Conservation (phyloP, 2,797 vertebrate species). For the Oreonectes daqikongensis region DNA sequence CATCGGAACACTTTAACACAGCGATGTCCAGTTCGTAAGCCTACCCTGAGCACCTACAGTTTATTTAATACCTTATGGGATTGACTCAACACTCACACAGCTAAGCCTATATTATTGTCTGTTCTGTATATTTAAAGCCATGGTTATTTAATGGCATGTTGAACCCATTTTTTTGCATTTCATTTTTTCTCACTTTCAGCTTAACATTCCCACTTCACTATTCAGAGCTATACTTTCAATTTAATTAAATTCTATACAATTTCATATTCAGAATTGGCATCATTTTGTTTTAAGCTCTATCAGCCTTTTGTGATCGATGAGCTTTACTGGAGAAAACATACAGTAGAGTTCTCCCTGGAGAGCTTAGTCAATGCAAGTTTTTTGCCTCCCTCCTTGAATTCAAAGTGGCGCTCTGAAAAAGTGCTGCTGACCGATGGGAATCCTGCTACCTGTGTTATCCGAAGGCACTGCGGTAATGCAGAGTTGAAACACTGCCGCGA, state of each 20-base stretch:
- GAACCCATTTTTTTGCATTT: neutral
- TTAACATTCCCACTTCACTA: neutral
- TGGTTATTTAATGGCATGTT: neutral
- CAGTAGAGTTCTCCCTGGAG: slow-evolving; percentile 4
- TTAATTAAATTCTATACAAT: slow-evolving; percentile 58
- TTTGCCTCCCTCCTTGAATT: slow-evolving; percentile 41
- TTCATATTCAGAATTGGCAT: slow-evolving; percentile 58
- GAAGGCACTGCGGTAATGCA: slow-evolving; percentile 27
- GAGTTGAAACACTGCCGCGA: slow-evolving; percentile 45
- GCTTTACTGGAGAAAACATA: slow-evolving; percentile 12
- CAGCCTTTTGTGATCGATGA: slow-evolving; percentile 44
- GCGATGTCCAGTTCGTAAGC: slow-evolving; percentile 54
- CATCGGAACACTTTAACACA: slow-evolving; percentile 69
- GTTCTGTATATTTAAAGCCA: neutral
- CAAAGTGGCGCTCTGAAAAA: slow-evolving; percentile 32
- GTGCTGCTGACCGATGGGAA: neutral
- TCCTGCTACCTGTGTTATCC: slow-evolving; percentile 53
- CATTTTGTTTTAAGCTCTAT: slow-evolving; percentile 46
- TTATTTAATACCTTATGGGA: slow-evolving; percentile 27
- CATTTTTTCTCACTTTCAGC: no score
- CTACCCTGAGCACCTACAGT: slow-evolving; percentile 44
- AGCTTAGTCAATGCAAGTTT: slow-evolving; percentile 26
- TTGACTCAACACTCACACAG: slow-evolving; percentile 9
- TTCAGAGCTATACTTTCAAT: slow-evolving; percentile 1
- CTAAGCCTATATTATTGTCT: slow-evolving; percentile 35